Percentiles rank a stretch among this genome's conserved stretches.
These are phyloP conservation scores for Zosterops hypoxanthus DNA, from an alignment of 2,113 vertebrate species.

Conservation along the genomic window DNA sequence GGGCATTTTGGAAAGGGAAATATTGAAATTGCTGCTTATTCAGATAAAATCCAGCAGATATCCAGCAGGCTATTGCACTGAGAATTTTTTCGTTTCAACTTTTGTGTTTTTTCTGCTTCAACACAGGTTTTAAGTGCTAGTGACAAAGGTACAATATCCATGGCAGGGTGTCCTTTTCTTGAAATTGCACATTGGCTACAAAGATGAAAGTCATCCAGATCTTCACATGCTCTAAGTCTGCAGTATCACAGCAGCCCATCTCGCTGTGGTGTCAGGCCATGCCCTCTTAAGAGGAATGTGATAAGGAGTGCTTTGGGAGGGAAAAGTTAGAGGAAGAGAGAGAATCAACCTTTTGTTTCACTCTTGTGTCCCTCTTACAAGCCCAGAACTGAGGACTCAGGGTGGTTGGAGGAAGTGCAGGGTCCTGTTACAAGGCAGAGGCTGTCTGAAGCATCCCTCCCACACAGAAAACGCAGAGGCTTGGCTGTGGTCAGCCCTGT, in stretches of 20 bases:
- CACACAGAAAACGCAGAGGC: rapidly evolving
- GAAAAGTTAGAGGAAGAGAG: not conserved
- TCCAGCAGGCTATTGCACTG: not conserved
- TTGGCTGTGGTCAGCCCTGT: not conserved
- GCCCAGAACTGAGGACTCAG: not conserved
- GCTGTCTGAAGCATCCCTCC: not conserved
- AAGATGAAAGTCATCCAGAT: not conserved
- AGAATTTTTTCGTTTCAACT: not conserved
- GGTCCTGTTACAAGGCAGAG: not conserved
- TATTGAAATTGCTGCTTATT: not conserved
- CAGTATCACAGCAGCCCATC: not conserved
- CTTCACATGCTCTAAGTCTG: not conserved
- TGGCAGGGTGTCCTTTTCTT: conserved; percentile 2
- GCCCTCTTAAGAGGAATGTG: not conserved
- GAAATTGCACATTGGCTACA: not conserved
- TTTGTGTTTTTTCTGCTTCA: not conserved
- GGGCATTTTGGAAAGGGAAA: not conserved
- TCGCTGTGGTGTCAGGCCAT: not conserved
- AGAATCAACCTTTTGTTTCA: not conserved
- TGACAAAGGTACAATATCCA: not conserved
- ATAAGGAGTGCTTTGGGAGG: not conserved
- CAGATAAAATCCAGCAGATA: not conserved
- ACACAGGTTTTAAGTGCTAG: not conserved
- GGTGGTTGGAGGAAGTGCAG: not conserved
- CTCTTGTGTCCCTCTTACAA: not conserved